Conservation (phyloP, 2,888 invertebrate species). For the Prenolepis imparis region DNA sequence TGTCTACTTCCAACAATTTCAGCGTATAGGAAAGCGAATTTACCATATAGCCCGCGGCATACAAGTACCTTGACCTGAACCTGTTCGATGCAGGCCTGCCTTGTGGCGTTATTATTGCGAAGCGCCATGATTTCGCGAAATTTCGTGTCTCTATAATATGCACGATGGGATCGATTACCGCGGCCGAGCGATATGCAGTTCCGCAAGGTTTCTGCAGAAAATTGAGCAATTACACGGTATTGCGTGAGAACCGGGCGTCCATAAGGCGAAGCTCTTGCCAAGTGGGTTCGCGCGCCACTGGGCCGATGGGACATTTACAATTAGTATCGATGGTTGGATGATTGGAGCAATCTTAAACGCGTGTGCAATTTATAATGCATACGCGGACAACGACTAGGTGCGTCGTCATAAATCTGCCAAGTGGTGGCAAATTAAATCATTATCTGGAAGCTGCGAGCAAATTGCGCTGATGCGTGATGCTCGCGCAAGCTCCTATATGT, state of each 20-base stretch:
- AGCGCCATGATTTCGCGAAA: conserved; percentile 47
- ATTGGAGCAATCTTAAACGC: conserved; percentile 36
- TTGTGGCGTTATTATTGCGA: neutral
- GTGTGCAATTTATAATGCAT: conserved; percentile 46
- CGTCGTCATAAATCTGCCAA: conserved; percentile 82
- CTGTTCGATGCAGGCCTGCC: neutral
- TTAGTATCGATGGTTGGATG: conserved; percentile 58
- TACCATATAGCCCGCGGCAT: neutral
- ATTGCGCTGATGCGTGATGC: conserved; percentile 81
- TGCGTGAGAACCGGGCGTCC: conserved; percentile 74
- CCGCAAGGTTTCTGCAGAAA: conserved; percentile 70
- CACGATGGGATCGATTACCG: conserved; percentile 54
- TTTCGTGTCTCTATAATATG: conserved; percentile 49
- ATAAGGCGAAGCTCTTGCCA: conserved; percentile 63
- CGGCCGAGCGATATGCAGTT: conserved; percentile 59
- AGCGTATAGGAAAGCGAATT: conserved; percentile 11
- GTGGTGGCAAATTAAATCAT: conserved; percentile 83
- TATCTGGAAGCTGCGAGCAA: conserved; percentile 83
- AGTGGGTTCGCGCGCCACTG: conserved; percentile 49
- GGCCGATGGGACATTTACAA: conserved; percentile 61
- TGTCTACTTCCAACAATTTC: neutral
- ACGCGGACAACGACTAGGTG: conserved; percentile 75
- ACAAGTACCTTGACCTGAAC: neutral
- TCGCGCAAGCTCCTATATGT: conserved; percentile 52
- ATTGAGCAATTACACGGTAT: conserved; percentile 80